Conservation (phyloP, 2,797 vertebrate species). For the Microctenopoma steveboyesi region DNA sequence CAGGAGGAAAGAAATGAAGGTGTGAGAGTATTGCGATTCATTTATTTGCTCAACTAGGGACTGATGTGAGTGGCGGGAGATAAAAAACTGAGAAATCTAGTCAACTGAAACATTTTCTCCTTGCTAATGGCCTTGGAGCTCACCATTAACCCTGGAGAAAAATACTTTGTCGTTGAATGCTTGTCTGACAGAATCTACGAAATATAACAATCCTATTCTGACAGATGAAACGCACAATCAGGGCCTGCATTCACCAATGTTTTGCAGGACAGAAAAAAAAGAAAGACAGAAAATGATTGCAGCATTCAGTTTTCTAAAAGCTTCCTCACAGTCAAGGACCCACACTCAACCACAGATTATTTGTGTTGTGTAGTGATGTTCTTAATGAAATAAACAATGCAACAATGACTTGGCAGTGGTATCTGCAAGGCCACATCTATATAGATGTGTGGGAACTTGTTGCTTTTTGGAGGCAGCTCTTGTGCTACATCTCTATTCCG, state of each 20-base stretch:
- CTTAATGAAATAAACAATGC: not conserved
- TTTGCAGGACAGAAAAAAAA: not conserved
- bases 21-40: slow-evolving; percentile 8
- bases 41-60: slow-evolving; percentile 12
- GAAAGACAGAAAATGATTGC: not conserved
- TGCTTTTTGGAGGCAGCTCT: not conserved
- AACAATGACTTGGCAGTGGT: not conserved
- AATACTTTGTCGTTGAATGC: slow-evolving; percentile 10
- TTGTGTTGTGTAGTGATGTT: not conserved
- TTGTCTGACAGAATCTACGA: not conserved
- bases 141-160: slow-evolving; percentile 3
- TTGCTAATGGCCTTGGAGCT: slow-evolving; percentile 21
- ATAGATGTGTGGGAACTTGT: not conserved
- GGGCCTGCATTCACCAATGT: not conserved
- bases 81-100: not conserved
- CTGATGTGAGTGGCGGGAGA: slow-evolving; percentile 14
- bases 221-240: not conserved
- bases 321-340: not conserved
- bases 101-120: slow-evolving; percentile 16
- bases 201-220: not conserved
- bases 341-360: not conserved
- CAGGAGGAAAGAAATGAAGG: slow-evolving; percentile 10
- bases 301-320: not conserved
- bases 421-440: not conserved
- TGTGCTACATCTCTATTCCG: not conserved